Base-by-base conservation (phyloP, 2,888 invertebrate genomes). In the Linyphia triangularis region DNA sequence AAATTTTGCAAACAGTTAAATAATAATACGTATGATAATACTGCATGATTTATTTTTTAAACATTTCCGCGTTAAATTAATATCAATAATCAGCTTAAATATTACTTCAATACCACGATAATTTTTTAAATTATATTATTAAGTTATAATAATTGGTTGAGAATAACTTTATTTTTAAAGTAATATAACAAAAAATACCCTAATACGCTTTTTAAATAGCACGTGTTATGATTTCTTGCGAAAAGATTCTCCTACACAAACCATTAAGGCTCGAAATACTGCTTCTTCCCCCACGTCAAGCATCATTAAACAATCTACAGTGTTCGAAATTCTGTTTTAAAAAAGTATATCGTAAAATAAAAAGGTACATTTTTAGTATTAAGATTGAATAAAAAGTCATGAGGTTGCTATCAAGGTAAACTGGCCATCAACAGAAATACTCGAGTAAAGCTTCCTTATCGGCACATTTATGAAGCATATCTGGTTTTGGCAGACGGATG, bases 401-500 rank as follows among this genome's bases (percentile, higher is more conserved):
- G 19, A n/a, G 37, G 16, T 24, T 63, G 30, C 72, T 63, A 59
- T 79, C 33, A 30, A 69, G 10, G 70, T 70, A 78, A 77, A 37
- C 63, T 70, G 57, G 33, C 37, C 57, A 63, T 85, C 51, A 72
- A 22, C 40, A 37, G 43, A 28, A 77, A 77, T 77, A 40, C 57
- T 69, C 81, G n/a, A 28, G 40, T 72, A 70, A 78, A 19, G 78
- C 78, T 77, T 26, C 43, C 61, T 85, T 77, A 85, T 77, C 72
- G 63, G 67, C 37, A 61, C 69, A 65, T 79, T 81, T 73, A 37
- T 37, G 63, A 72, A 57, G 72, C 67, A 73, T 86, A 86, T 86
- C 79, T 79, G 59, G 61, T 57, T 73, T 65, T 81, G 86, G 37
- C 72, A 81, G 81, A 40, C 63, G 37, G 40, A 73, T 37, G 67